Conservation (phyloP, 2,113 vertebrate species). For the cattle (Bos taurus) region ARS-UCD2.0 NC_037335.1:17800001-17800500, state of each 20-base stretch:
- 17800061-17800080: neutral
- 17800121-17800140: neutral
- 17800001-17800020: neutral
- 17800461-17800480: neutral
- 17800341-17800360: neutral
- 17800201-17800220: neutral
- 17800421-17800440: neutral
- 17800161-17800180: neutral
- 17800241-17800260: neutral
- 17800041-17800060: neutral
- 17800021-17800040: neutral
- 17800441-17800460: neutral
- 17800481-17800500: neutral
- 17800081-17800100: fast-evolving
- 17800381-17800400: neutral
- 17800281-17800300: neutral
- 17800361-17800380: neutral
- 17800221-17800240: neutral
- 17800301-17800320: neutral
- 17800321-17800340: neutral
- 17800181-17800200: neutral
- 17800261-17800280: neutral
- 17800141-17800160: neutral
- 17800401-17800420: neutral
- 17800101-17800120: neutral